A percentile compares a stretch with the other conserved stretches of the same genome.
These are phyloP conservation scores for Erpetoichthys calabaricus DNA, from an alignment of 2,797 vertebrate species.

Conservation along the genomic window DNA sequence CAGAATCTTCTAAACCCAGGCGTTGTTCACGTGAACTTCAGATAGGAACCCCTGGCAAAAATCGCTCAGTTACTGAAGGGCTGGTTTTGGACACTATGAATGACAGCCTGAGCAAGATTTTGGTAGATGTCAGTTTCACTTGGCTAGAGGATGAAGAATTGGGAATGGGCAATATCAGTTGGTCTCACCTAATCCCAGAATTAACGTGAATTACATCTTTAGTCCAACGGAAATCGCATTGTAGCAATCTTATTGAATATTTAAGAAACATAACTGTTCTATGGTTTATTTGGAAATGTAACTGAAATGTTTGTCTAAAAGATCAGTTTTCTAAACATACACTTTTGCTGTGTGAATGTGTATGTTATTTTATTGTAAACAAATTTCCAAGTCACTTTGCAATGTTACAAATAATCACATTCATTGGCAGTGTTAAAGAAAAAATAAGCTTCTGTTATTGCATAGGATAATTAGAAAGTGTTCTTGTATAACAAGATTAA, in stretches of 20 bases:
- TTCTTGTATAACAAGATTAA: no score
- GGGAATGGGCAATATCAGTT: constrained; percentile 56
- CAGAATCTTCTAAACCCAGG: constrained; percentile 22
- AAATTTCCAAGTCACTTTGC: no score
- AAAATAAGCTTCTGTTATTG: no score
- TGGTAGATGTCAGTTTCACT: constrained; percentile 81
- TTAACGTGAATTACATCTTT: constrained; percentile 41
- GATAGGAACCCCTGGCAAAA: constrained; percentile 32
- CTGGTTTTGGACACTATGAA: constrained; percentile 80
- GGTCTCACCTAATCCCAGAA: constrained; percentile 73
- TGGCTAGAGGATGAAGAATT: constrained; percentile 74
- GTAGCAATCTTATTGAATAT: background rate
- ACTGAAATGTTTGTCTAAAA: background rate
- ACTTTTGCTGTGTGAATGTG: no score
- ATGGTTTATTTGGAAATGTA: background rate
- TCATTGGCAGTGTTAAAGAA: no score
- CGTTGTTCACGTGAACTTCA: constrained; percentile 49
- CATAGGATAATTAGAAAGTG: no score
- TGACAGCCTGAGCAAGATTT: constrained; percentile 83
- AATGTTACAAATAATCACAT: no score
- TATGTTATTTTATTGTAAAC: no score
- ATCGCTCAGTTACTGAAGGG: constrained; percentile 74
- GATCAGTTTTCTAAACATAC: no score
- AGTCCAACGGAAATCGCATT: background rate
- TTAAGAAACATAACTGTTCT: background rate